A percentile compares a stretch with the other conserved stretches of the same genome.
phyloP scores from a whole-genome alignment of 2,888 invertebrate species.

The Habroteleia sp. region DNA sequence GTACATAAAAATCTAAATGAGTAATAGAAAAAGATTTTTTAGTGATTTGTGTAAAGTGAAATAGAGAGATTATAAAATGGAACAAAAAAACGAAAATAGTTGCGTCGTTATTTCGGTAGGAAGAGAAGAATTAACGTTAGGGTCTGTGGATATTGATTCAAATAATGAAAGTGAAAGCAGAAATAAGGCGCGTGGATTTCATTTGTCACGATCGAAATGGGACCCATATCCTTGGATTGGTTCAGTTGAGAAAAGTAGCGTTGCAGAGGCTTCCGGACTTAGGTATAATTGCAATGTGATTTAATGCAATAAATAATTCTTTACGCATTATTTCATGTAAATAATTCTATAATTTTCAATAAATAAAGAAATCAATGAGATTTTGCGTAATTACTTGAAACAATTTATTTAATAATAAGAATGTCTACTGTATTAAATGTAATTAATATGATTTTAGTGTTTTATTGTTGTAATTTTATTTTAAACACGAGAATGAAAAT shows the following conservation, averaged over 20 bases:
- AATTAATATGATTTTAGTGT: too few relatives aligned
- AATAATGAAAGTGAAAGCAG: slow-evolving; percentile 48
- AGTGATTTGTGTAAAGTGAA: not conserved
- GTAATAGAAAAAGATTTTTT: too few relatives aligned
- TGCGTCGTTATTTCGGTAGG: slow-evolving; percentile 62
- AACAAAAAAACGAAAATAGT: slow-evolving; percentile 15
- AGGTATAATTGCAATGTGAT: slow-evolving; percentile 80
- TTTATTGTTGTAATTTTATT: too few relatives aligned
- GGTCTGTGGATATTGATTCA: slow-evolving; percentile 37
- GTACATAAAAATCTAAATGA: too few relatives aligned
- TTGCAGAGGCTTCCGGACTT: slow-evolving; percentile 85
- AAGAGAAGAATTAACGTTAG: slow-evolving; percentile 65
- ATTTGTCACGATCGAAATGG: slow-evolving; percentile 89
- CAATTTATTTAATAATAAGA: too few relatives aligned
- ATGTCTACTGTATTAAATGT: too few relatives aligned
- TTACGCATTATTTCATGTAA: too few relatives aligned
- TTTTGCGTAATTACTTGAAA: too few relatives aligned
- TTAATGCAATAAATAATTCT: too few relatives aligned
- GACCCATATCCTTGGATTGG: slow-evolving; percentile 92
- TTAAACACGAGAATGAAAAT: too few relatives aligned
- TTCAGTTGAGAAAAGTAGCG: slow-evolving; percentile 84
- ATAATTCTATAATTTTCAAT: too few relatives aligned
- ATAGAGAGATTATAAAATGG: slow-evolving; percentile 3
- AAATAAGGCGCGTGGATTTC: slow-evolving; percentile 85
- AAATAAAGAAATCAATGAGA: too few relatives aligned